phyloP scores from a whole-genome alignment of 2,797 vertebrate genomes.

The Mionectes olivaceus region DNA sequence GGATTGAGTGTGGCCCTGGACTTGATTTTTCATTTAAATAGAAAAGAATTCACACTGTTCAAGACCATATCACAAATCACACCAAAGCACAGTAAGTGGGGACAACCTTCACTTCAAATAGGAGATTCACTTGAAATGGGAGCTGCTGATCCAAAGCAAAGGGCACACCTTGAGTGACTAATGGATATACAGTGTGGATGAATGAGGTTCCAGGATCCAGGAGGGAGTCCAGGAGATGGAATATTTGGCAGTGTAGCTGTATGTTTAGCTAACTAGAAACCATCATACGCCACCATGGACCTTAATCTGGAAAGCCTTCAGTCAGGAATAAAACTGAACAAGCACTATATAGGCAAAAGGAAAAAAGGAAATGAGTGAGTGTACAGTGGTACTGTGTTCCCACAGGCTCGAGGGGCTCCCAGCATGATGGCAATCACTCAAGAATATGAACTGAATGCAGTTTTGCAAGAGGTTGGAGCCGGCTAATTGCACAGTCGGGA shows the following conservation, averaged over 20 bases:
- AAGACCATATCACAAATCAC: neutral
- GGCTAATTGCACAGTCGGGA: neutral
- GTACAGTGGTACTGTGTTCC: neutral
- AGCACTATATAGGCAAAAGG: neutral
- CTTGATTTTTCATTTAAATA: neutral
- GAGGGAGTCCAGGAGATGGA: neutral
- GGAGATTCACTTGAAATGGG: neutral
- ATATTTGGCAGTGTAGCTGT: neutral
- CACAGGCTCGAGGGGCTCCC: neutral
- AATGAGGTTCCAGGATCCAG: neutral
- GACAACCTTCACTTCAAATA: neutral
- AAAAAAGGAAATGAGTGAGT: neutral
- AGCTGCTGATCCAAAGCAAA: neutral
- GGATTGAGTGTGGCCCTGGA: neutral
- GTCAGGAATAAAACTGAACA: neutral
- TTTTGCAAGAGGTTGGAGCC: neutral
- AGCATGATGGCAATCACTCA: neutral
- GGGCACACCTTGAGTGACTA: neutral
- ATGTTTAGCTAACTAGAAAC: neutral
- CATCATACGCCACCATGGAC: neutral
- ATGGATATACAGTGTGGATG: neutral
- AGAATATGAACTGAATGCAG: neutral
- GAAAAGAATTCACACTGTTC: neutral
- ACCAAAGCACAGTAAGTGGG: neutral
- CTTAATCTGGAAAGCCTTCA: neutral